A percentile compares a stretch with the other conserved stretches of the same genome.
phyloP scores from a whole-genome alignment of 2,797 vertebrate genomes.

The Hephaestus fuliginosus region DNA sequence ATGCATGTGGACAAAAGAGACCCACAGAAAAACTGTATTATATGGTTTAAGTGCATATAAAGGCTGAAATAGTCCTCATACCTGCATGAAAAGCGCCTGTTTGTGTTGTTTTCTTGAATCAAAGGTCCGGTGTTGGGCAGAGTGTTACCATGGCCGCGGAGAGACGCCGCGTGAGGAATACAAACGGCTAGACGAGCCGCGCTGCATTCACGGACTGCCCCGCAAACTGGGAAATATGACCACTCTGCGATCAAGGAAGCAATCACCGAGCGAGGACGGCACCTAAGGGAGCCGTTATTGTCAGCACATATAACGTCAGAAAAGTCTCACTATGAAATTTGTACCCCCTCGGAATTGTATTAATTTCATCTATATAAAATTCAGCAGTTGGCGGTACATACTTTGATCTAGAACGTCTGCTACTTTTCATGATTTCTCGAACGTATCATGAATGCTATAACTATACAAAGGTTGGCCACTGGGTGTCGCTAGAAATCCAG shows the following conservation, averaged over 20 bases:
- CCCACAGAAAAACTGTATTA: accelerated
- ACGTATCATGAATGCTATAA: conserved; percentile 3
- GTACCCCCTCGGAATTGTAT: accelerated
- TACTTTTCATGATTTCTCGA: background rate
- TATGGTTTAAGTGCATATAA: background rate
- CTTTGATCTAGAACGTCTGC: accelerated
- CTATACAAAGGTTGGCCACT: conserved; percentile 28
- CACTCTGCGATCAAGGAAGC: accelerated
- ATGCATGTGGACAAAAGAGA: conserved; percentile 1
- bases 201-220: conserved; percentile 51
- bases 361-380: background rate
- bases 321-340: background rate
- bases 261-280: accelerated
- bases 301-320: background rate
- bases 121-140: conserved; percentile 38
- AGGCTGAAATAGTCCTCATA: conserved; percentile 22
- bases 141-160: conserved; percentile 88
- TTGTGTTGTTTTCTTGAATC: conserved; percentile 30
- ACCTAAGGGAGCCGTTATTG: accelerated
- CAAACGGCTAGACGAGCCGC: conserved; percentile 20
- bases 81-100: conserved; percentile 55
- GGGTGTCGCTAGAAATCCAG: conserved; percentile 31
- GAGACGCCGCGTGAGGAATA: conserved; percentile 79
- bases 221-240: conserved; percentile 7
- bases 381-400: too few species aligned